Evolutionary conservation across 2,888 invertebrate species (phyloP).

Genomic region (Melolontha melolontha): DNA sequence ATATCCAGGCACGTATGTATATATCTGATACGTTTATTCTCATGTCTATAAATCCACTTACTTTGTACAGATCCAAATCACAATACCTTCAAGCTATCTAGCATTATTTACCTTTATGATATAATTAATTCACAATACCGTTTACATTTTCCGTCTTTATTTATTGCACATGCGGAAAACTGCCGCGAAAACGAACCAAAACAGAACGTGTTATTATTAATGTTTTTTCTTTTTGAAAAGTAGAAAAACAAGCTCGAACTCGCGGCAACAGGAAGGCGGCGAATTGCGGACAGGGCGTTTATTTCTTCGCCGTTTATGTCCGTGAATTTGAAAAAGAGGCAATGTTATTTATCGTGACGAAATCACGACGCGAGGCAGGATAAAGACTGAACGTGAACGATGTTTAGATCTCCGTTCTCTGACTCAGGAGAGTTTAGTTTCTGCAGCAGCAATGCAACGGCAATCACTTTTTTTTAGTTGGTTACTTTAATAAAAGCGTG

Average conservation of each 20-base stretch:
- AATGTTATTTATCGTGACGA: constrained; percentile 33
- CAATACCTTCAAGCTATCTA: constrained; percentile 13
- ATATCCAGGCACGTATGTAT: no score
- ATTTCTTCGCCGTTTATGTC: constrained; percentile 15
- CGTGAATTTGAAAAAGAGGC: constrained; percentile 23
- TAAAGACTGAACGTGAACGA: constrained; percentile 27
- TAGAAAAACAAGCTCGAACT: constrained; percentile 13
- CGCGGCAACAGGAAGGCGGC: constrained; percentile 18
- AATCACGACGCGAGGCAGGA: constrained; percentile 33
- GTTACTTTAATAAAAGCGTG: constrained; percentile 26
- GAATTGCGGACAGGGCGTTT: constrained; percentile 1
- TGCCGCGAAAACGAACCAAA: constrained; percentile 11
- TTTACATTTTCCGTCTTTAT: constrained; percentile 18
- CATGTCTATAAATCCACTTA: not conserved
- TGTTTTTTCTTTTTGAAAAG: constrained; percentile 12
- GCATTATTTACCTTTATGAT: constrained; percentile 24
- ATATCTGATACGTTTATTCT: no score
- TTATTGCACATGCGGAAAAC: constrained; percentile 12
- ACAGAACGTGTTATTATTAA: constrained; percentile 27
- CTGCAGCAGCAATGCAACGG: constrained; percentile 39
- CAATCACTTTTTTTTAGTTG: constrained; percentile 38
- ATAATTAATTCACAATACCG: constrained; percentile 30
- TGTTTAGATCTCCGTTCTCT: constrained; percentile 31
- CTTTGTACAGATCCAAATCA: not conserved
- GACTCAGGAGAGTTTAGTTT: constrained; percentile 39